Evolutionary conservation across 2,113 vertebrate genomes (phyloP).

Genomic region (Eulemur macaco): DNA sequence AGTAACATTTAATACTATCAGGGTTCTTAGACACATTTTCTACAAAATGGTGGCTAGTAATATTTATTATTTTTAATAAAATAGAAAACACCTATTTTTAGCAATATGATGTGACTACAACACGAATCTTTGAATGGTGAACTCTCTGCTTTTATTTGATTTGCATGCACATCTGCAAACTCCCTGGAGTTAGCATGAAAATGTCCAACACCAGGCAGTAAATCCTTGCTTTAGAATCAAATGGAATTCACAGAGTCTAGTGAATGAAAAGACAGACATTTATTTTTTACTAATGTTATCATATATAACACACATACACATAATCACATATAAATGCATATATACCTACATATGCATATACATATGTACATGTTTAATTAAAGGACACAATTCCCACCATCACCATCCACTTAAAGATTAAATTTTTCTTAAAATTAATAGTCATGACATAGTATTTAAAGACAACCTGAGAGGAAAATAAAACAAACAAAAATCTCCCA

Average conservation of each 20-base stretch:
- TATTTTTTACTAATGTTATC: not conserved
- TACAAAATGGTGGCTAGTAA: not conserved
- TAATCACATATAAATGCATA: not conserved
- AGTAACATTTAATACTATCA: not conserved
- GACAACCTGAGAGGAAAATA: not conserved
- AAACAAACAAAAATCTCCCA: not conserved
- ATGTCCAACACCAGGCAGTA: not conserved
- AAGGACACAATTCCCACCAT: not conserved
- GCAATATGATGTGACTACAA: not conserved
- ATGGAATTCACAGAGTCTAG: not conserved
- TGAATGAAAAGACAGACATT: slow-evolving; percentile 21
- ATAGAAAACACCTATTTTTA: slow-evolving; percentile 4
- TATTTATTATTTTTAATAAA: not conserved
- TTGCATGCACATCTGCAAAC: not conserved
- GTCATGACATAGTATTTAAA: not conserved
- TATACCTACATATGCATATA: too few species aligned
- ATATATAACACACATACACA: not conserved
- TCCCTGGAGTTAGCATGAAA: not conserved
- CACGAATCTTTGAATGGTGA: not conserved
- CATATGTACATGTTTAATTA: not conserved
- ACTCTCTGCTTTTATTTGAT: not conserved
- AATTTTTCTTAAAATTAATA: not conserved
- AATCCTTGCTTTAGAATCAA: slow-evolving; percentile 10
- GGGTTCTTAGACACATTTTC: not conserved
- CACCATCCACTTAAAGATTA: not conserved